A percentile compares a stretch with the other conserved stretches of the same genome.
phyloP scores from a whole-genome alignment of 2,888 invertebrate genomes.

The Pollenia amentaria region DNA sequence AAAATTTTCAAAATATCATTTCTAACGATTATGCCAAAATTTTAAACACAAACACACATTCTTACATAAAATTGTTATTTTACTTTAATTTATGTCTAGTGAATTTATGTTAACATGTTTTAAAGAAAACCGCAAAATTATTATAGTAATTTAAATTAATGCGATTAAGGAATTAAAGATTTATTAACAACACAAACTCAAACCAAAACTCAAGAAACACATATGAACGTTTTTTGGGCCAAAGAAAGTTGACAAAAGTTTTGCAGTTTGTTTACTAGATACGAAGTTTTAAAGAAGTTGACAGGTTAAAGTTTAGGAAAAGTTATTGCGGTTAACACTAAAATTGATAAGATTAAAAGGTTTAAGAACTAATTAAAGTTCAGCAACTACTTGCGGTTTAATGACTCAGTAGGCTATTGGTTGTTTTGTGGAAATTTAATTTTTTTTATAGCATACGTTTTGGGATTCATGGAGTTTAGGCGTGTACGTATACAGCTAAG shows the following conservation, averaged over 20 bases:
- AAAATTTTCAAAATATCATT: constrained; percentile 51
- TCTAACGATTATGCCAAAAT: constrained; percentile 19
- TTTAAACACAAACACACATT: background rate
- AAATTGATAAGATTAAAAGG: constrained; percentile 17
- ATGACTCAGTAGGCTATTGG: background rate
- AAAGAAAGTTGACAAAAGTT: background rate
- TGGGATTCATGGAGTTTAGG: background rate
- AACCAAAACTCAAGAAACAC: constrained; percentile 4
- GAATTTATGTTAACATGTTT: constrained; percentile 34
- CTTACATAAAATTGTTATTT: background rate
- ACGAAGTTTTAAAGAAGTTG: no score
- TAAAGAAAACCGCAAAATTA: constrained; percentile 49
- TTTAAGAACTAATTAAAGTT: constrained; percentile 1
- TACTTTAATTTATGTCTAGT: constrained; percentile 1
- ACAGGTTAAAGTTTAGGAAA: constrained; percentile 4
- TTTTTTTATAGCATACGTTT: background rate
- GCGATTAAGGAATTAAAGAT: constrained; percentile 29
- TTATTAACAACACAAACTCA: constrained; percentile 29
- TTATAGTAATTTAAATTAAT: constrained; percentile 50
- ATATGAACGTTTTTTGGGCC: background rate
- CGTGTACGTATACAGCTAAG: no score
- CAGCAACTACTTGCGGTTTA: constrained; percentile 21
- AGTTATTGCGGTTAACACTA: constrained; percentile 35
- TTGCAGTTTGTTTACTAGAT: no score
- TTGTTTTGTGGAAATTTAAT: background rate